Percentiles rank a stretch among this genome's conserved stretches.
phyloP scores from a whole-genome alignment of 1,140 invertebrate species.

The Drosophila melanica region DNA sequence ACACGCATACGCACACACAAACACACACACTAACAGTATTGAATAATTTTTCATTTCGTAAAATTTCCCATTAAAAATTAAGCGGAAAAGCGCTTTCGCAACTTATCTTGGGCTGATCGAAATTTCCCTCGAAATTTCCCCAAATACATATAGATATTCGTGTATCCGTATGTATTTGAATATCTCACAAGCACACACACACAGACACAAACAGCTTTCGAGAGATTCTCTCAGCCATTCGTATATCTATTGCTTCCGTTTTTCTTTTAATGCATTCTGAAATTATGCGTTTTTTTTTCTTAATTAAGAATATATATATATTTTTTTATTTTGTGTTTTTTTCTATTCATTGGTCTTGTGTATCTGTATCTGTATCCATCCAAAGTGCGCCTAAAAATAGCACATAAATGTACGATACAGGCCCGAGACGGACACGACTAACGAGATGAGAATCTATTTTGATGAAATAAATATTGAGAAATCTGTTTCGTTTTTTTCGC shows the following conservation, averaged over 20 bases:
- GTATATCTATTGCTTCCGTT: slow-evolving; percentile 16
- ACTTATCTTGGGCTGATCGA: slow-evolving; percentile 48
- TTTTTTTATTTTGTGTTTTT: slow-evolving; percentile 46
- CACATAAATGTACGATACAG: slow-evolving; percentile 59
- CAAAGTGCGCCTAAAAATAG: slow-evolving; percentile 69
- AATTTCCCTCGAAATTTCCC: slow-evolving; percentile 73
- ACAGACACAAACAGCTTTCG: slow-evolving; percentile 13
- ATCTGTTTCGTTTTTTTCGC: slow-evolving; percentile 45
- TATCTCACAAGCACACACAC: slow-evolving; percentile 7
- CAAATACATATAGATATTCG: background rate
- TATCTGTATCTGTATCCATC: slow-evolving; percentile 60
- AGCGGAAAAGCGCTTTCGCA: slow-evolving; percentile 72
- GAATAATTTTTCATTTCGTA: slow-evolving; percentile 67
- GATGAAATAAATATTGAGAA: slow-evolving; percentile 75
- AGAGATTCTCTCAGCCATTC: slow-evolving; percentile 10
- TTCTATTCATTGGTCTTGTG: slow-evolving; percentile 32
- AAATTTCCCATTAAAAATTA: slow-evolving; percentile 78
- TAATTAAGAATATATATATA: slow-evolving; percentile 22
- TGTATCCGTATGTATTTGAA: slow-evolving; percentile 8
- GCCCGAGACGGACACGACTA: slow-evolving; percentile 53
- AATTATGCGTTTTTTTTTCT: slow-evolving; percentile 63
- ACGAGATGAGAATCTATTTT: slow-evolving; percentile 76
- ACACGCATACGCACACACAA: slow-evolving; percentile 28
- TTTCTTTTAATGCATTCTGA: slow-evolving; percentile 52
- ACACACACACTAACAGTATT: slow-evolving; percentile 52